Conservation (phyloP, 2,888 invertebrate species). For the Lydus trimaculatus region DNA sequence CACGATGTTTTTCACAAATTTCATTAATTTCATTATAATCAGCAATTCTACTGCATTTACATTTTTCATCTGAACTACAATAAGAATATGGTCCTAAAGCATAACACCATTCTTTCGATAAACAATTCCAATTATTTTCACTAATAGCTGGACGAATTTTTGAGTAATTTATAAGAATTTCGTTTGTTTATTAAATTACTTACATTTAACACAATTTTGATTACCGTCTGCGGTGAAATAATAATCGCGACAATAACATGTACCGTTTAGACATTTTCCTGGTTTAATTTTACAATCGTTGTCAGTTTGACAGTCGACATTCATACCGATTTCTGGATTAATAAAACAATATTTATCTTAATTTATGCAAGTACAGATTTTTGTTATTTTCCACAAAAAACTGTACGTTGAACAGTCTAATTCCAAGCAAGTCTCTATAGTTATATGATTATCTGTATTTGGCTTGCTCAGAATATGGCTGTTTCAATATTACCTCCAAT, state of each 20-base stretch:
- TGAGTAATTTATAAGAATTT: background rate
- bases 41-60: constrained; percentile 39
- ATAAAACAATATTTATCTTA: constrained; percentile 6
- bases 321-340: constrained; percentile 43
- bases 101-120: constrained; percentile 46
- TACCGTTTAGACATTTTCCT: constrained; percentile 31
- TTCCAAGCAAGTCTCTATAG: too few species aligned
- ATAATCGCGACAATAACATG: constrained; percentile 44
- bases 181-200: constrained; percentile 17
- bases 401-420: too few species aligned
- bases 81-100: constrained; percentile 43
- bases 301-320: constrained; percentile 22
- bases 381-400: too few species aligned
- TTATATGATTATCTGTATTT: too few species aligned
- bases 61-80: constrained; percentile 37
- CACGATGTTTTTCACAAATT: constrained; percentile 31
- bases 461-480: too few species aligned
- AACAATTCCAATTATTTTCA: constrained; percentile 39
- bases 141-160: constrained; percentile 39
- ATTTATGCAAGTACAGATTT: background rate
- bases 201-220: constrained; percentile 46
- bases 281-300: constrained; percentile 43
- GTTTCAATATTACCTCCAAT: constrained; percentile 3
- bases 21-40: constrained; percentile 33
- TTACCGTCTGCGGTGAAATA: constrained; percentile 43